Percentiles rank a stretch among this genome's conserved stretches.
Evolutionary conservation across 2,888 invertebrate species (phyloP).

Genomic region (Gibbula magus): DNA sequence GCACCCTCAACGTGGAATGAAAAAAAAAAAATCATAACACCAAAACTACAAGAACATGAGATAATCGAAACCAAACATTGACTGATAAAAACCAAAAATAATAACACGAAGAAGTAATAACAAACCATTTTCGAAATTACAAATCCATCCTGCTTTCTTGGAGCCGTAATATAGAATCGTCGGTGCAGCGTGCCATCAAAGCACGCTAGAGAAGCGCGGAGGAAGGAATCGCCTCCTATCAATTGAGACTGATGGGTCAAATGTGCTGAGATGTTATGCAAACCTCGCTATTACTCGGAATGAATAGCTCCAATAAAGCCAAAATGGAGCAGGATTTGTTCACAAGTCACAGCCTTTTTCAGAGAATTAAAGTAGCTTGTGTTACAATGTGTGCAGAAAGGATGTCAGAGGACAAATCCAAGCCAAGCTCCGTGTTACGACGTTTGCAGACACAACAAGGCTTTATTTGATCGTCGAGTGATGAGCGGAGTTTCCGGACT

Average conservation of each 20-base stretch:
- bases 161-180: too few relatives aligned
- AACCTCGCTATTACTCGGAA: constrained; percentile 12
- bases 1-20: too few relatives aligned
- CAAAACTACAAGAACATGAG: too few relatives aligned
- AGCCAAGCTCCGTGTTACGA: neutral
- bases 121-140: too few relatives aligned
- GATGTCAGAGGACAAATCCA: neutral
- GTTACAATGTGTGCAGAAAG: neutral
- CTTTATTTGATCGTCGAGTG: constrained; percentile 11
- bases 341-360: constrained; percentile 11
- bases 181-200: too few relatives aligned
- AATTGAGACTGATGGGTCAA: constrained; percentile 20
- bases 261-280: constrained; percentile 19
- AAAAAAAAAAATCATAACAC: too few relatives aligned
- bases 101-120: too few relatives aligned
- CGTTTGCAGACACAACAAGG: constrained; percentile 16
- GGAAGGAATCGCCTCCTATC: neutral
- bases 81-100: too few relatives aligned
- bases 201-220: too few relatives aligned
- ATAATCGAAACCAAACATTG: too few relatives aligned
- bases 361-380: constrained; percentile 17
- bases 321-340: constrained; percentile 3
- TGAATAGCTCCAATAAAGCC: constrained; percentile 19
- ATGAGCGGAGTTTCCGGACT: neutral
- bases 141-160: too few relatives aligned